These are phyloP conservation scores for Amiota communis DNA, from an alignment of 2,888 invertebrate genomes.

Conservation along the genomic window DNA sequence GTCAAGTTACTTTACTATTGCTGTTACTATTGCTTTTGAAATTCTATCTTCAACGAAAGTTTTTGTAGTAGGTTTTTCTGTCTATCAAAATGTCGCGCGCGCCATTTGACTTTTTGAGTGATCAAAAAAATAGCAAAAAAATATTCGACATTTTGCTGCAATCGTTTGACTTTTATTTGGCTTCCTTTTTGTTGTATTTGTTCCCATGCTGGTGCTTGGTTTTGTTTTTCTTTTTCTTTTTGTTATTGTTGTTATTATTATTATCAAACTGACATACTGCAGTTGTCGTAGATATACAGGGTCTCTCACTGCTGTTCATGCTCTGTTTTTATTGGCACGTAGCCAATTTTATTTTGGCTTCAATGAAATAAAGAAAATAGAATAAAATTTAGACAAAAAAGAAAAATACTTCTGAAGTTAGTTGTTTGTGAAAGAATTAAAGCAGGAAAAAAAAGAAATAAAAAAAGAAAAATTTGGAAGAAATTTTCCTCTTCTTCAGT, in stretches of 20 bases:
- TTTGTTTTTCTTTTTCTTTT: background rate
- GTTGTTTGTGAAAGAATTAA: constrained; percentile 4
- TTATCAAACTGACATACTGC: too few species aligned
- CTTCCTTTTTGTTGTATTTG: background rate
- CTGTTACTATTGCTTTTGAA: too few species aligned
- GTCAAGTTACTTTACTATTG: too few species aligned
- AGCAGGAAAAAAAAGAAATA: background rate
- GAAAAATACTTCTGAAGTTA: background rate
- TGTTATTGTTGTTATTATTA: background rate
- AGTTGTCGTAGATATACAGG: background rate
- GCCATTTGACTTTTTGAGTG: constrained; percentile 15
- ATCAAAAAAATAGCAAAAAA: background rate
- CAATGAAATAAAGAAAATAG: too few species aligned
- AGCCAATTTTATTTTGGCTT: constrained; percentile 5
- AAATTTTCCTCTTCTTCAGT: too few species aligned
- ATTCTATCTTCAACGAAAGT: too few species aligned
- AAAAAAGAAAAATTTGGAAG: background rate
- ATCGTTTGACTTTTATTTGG: constrained; percentile 2
- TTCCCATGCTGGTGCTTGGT: too few species aligned
- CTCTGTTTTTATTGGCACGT: background rate
- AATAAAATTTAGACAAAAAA: background rate
- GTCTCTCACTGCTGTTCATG: background rate
- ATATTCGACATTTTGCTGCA: constrained; percentile 18
- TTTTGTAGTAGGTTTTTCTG: too few species aligned
- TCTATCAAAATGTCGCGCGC: constrained; percentile 2